Base-by-base conservation (phyloP, 2,113 vertebrate genomes). In the Tragelaphus buxtoni region DNA sequence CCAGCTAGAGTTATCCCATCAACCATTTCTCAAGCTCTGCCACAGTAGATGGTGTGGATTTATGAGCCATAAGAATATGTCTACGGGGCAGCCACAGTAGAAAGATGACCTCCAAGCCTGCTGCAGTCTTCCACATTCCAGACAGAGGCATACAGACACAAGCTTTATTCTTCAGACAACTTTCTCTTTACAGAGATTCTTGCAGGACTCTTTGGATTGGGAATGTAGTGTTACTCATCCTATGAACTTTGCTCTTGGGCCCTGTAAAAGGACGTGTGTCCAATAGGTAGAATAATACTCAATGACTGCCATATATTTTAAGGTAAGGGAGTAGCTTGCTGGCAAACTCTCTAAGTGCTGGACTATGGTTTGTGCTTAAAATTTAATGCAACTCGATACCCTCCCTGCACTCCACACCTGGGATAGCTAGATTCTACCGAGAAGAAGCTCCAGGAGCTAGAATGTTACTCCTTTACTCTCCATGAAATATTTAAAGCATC, bases 221-320 rank as follows among this genome's bases (percentile, higher is more conserved):
- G 4, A 22, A 42, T 10, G 1, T 12, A 89, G 76, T 95, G 53
- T 94, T 94, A 94, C 87, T 92, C n/a, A 90, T n/a, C 47, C 94
- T 61, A 51, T 55, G 80, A 94, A 94, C 96, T 89, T 22, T 45
- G 63, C 93, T 96, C 84, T 98, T 89, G 88, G 61, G 94, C 51
- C 49, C 72, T 93, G 0, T 97, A 92, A 97, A 98, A 96, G 79
- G 65, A 8, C 0, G 35, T 11, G 3, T 35, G 4, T 42, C 53
- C 87, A 88, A 17, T 26, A 82, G 8, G 0, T 91, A 74, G 97
- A 97, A 92, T 95, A 95, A 95, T 63, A 93, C 93, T 96, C 96
- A 90, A 96, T 30, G 4, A 74, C 32, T 55, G 89, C 93, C 69
- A n/a, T 42, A 12, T 14, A 22, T 74, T 95, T 90, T 89, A 90